These are phyloP conservation scores for Dolichotis patagonum DNA, from an alignment of 2,113 vertebrate species.

Conservation along the genomic window DNA sequence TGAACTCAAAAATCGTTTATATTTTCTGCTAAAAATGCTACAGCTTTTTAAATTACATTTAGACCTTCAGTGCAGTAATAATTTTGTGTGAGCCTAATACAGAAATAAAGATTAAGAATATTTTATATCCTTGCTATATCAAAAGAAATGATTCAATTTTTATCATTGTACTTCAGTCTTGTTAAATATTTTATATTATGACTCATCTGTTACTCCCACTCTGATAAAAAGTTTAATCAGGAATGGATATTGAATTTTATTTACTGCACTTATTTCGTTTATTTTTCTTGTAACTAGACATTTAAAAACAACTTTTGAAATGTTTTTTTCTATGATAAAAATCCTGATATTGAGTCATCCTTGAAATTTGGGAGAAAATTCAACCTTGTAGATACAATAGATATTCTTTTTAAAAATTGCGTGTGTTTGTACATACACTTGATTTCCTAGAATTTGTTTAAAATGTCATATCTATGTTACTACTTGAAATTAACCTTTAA, in stretches of 20 bases:
- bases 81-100: neutral
- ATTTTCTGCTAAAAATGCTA: neutral
- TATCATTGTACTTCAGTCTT: neutral
- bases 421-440: neutral
- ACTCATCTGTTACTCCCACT: neutral
- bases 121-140: neutral
- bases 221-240: neutral
- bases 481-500: neutral
- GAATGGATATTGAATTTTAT: conserved; percentile 12
- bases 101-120: neutral
- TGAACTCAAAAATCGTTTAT: neutral
- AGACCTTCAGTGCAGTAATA: neutral
- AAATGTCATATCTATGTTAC: neutral
- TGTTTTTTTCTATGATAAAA: neutral
- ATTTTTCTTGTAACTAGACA: neutral
- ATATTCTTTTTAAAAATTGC: neutral
- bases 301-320: neutral
- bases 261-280: neutral
- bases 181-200: neutral
- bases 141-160: neutral
- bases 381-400: neutral
- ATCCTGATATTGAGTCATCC: neutral
- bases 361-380: neutral
- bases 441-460: neutral
- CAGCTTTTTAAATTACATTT: neutral